Evolutionary conservation across 2,888 invertebrate genomes (phyloP), one percentile per base, ranked within the genome.

Genomic region (Ommatoiulus sabulosus): DNA sequence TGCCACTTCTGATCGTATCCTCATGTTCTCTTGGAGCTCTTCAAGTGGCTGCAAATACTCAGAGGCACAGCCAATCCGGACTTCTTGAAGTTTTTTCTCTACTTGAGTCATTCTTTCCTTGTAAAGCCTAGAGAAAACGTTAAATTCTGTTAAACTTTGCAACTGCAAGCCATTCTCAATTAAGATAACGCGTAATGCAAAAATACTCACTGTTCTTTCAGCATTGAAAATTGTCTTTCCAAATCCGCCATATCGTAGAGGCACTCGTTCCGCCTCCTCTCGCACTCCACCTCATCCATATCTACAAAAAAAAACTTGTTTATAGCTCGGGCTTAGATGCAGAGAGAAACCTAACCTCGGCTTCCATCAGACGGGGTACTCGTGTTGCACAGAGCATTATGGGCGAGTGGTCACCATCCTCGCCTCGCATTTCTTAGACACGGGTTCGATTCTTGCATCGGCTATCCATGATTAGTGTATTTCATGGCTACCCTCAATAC

Each of bases 261-360:
- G 91, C 97, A 96, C 92, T 97, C 97, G 90, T 94, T 95, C 90
- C 97, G 94, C 88, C 97, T 94, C 89, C 95, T 94, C 92, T 98
- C 97, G 91, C 97, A 97, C 93, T 97, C 98, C 90, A 95, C 96
- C 92, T 97, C 97, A 92, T 98, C 98, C 96, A 98, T 96, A 93
- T 98, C 98, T 89, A 90, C 48, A 91, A 90, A 87, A 72, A 88
- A 95, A 95, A 80, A n/a, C n/a, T n/a, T n/a, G n/a, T n/a, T n/a
- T n/a, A n/a, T n/a, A n/a, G n/a, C n/a, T n/a, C n/a, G n/a, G n/a
- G n/a, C n/a, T n/a, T n/a, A n/a, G n/a, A n/a, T n/a, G n/a, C n/a
- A n/a, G n/a, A n/a, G n/a, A n/a, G n/a, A n/a, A n/a, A n/a, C n/a
- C n/a, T n/a, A n/a, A n/a, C n/a, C n/a, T n/a, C n/a, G n/a, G n/a